Base-by-base conservation (phyloP, 2,888 invertebrate species). In the Thelaira solivaga region DNA sequence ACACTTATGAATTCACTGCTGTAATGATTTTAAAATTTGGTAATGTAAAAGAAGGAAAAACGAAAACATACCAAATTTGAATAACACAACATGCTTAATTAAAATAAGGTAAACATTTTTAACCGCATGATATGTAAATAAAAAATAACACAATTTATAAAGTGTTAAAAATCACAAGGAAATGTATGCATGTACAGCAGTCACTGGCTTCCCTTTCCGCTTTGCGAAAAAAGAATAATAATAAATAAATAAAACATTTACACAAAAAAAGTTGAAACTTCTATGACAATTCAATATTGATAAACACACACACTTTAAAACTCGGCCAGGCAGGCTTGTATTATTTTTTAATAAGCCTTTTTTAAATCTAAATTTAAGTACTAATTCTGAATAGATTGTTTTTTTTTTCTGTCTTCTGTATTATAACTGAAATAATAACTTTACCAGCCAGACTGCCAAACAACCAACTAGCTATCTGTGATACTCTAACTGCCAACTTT, bases 21-120 rank as follows among this genome's bases (percentile, higher is more conserved):
- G 13, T 36, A 10, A n/a, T 8, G 22, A 8, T 24, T 31, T 51
- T 24, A 11, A 64, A 57, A 73, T 53, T 53, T 10, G 43, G 43
- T 29, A 29, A 51, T 26, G 8, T 39, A 20, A 41, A 53, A 57
- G 18, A 53, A 13, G 8, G 24, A 7, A 64, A 51, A 43, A 64
- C 64, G 13, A 1, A 49, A 24, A 47, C 45, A 41, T 41, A 61
- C 31, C 36, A 64, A 74, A 73, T 78, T 69, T 59, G 45, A 78
- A 73, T 73, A 69, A 64, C 39, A 59, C 13, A 64, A 78, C 69
- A 78, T 53, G 69, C 64, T 59, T 78, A 78, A 78, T 78, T 78
- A 74, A 78, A 64, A 73, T 45, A 73, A 77, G 64, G 68, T 74
- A 78, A 78, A 78, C 41, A 69, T 47, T 57, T 36, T 51, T 49